Evolutionary conservation across 1,140 invertebrate species (phyloP).

Genomic region (Atta texana): DNA sequence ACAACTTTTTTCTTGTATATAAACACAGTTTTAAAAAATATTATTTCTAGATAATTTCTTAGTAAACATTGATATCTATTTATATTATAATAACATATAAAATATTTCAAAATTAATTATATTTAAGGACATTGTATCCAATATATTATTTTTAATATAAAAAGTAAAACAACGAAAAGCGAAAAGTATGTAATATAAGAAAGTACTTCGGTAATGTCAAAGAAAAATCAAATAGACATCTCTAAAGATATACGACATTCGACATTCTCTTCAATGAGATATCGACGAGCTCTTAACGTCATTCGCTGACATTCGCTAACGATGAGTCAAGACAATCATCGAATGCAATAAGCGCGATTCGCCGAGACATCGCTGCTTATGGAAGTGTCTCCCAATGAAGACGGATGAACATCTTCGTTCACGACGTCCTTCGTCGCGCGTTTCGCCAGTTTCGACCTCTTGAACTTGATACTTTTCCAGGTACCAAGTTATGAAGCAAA

Average conservation of each 20-base stretch:
- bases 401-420: constrained; percentile 71
- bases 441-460: constrained; percentile 62
- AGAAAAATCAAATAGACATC: neutral
- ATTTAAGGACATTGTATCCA: neutral
- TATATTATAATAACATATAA: no score
- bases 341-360: constrained; percentile 58
- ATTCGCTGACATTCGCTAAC: constrained; percentile 63
- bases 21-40: neutral
- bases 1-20: no score
- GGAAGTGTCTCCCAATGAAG: constrained; percentile 27
- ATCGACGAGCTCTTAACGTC: constrained; percentile 56
- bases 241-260: neutral
- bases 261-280: constrained; percentile 40
- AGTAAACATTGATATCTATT: no score
- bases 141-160: neutral
- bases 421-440: constrained; percentile 58
- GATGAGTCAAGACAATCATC: constrained; percentile 72
- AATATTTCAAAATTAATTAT: neutral
- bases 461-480: constrained; percentile 19
- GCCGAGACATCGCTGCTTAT: constrained; percentile 59
- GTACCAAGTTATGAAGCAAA: constrained; percentile 9
- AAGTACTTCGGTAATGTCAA: neutral
- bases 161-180: neutral
- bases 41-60: no score
- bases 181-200: neutral